These are phyloP conservation scores for Melitaea cinxia DNA, from an alignment of 1,140 invertebrate genomes.

Conservation along the genomic window DNA sequence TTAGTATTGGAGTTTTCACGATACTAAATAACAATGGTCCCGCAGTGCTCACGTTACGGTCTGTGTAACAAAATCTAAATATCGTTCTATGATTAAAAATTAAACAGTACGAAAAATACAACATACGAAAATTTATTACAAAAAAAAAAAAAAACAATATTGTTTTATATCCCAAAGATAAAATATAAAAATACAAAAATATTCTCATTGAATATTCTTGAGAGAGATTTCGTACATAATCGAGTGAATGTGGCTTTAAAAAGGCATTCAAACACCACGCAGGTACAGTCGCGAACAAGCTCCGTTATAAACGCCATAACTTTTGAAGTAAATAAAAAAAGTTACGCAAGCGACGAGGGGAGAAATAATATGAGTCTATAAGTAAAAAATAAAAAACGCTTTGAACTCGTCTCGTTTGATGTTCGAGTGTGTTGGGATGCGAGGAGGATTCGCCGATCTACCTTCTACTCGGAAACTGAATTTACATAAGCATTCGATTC, in stretches of 20 bases:
- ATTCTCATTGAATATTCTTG: background rate
- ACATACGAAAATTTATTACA: too few species aligned
- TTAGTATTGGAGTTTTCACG: too few species aligned
- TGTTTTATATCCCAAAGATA: background rate
- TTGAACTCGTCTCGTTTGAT: slow-evolving; percentile 70
- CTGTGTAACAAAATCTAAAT: too few species aligned
- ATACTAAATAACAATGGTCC: too few species aligned
- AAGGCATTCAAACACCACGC: slow-evolving; percentile 1
- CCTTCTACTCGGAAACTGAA: slow-evolving; percentile 49
- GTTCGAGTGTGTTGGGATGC: slow-evolving; percentile 56
- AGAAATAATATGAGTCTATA: slow-evolving; percentile 65
- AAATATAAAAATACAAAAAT: background rate
- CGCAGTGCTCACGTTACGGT: too few species aligned
- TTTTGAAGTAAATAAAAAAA: slow-evolving; percentile 56
- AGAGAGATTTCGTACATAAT: background rate
- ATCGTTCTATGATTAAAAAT: too few species aligned
- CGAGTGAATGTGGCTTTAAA: background rate
- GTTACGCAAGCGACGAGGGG: slow-evolving; percentile 53
- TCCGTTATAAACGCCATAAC: slow-evolving; percentile 43
- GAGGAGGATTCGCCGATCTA: slow-evolving; percentile 55
- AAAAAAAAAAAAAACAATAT: background rate
- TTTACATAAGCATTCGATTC: slow-evolving; percentile 67
- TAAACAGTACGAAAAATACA: too few species aligned
- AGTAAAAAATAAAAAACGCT: slow-evolving; percentile 65
- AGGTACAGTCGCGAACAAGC: background rate